phyloP scores from a whole-genome alignment of 2,888 invertebrate genomes.

The Diachrysia chrysitis region DNA sequence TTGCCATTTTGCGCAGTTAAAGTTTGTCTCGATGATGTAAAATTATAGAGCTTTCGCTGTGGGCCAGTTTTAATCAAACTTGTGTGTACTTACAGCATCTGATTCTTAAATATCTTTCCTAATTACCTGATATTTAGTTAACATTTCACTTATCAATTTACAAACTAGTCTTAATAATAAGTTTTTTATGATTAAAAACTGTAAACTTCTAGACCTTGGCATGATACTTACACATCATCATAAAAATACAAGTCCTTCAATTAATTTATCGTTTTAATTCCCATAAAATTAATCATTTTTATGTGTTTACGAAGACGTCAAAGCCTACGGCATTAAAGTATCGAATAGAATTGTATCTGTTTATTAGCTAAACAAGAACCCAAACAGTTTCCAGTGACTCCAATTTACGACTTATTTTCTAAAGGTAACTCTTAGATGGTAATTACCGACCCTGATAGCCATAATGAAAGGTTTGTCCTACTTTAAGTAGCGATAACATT shows the following conservation, averaged over 20 bases:
- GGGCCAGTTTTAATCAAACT: neutral
- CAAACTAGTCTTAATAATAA: neutral
- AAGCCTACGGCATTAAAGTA: conserved; percentile 34
- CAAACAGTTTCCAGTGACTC: conserved; percentile 28
- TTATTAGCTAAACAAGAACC: conserved; percentile 29
- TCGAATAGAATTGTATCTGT: conserved; percentile 31
- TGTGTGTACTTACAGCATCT: neutral
- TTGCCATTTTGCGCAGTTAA: neutral
- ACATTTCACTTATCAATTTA: too few relatives aligned
- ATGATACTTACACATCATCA: neutral
- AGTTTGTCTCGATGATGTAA: neutral
- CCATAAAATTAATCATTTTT: neutral
- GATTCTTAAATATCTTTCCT: too few relatives aligned
- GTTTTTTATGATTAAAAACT: too few relatives aligned
- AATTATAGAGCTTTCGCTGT: neutral
- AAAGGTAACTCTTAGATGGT: conserved; percentile 47
- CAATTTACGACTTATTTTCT: conserved; percentile 50
- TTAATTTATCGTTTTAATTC: conserved; percentile 5
- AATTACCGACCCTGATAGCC: conserved; percentile 56
- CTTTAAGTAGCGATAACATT: conserved; percentile 53
- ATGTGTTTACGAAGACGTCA: neutral
- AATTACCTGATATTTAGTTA: too few relatives aligned
- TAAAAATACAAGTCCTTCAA: conserved; percentile 3
- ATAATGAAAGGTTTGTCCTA: conserved; percentile 58
- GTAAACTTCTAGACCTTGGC: neutral